A percentile compares a stretch with the other conserved stretches of the same genome.
Evolutionary conservation across 1,140 invertebrate genomes (phyloP).

Genomic region (Halyomorpha halys): DNA sequence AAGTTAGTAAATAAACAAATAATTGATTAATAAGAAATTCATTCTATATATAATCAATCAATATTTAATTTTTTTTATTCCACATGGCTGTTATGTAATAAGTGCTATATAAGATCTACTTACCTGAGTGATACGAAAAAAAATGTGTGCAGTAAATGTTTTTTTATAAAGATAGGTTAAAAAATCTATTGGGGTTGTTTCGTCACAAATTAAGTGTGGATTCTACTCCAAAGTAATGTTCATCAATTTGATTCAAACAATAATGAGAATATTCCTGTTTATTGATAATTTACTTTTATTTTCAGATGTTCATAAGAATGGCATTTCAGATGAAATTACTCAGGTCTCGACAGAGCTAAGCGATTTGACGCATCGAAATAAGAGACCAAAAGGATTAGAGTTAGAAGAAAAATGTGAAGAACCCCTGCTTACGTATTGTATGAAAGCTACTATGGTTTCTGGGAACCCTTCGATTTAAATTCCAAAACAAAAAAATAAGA

Average conservation of each 20-base stretch:
- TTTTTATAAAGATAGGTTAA: too few relatives aligned
- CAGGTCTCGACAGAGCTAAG: background rate
- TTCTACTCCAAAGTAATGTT: too few relatives aligned
- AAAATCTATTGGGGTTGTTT: too few relatives aligned
- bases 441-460: background rate
- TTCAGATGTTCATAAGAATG: constrained; percentile 11
- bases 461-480: background rate
- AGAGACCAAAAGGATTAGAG: background rate
- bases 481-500: background rate
- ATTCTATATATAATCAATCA: too few relatives aligned
- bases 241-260: background rate
- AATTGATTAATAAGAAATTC: too few relatives aligned
- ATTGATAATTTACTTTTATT: background rate
- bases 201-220: too few relatives aligned
- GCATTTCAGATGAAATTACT: constrained; percentile 6
- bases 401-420: constrained; percentile 1
- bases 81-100: too few relatives aligned
- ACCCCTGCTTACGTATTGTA: background rate
- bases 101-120: too few relatives aligned
- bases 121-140: too few relatives aligned
- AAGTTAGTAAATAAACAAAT: too few relatives aligned
- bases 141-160: too few relatives aligned
- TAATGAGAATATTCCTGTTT: background rate
- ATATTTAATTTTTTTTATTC: too few relatives aligned
- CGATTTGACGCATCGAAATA: constrained; percentile 5